Base-by-base conservation (phyloP, 1,140 invertebrate species). In the Arion vulgaris region DNA sequence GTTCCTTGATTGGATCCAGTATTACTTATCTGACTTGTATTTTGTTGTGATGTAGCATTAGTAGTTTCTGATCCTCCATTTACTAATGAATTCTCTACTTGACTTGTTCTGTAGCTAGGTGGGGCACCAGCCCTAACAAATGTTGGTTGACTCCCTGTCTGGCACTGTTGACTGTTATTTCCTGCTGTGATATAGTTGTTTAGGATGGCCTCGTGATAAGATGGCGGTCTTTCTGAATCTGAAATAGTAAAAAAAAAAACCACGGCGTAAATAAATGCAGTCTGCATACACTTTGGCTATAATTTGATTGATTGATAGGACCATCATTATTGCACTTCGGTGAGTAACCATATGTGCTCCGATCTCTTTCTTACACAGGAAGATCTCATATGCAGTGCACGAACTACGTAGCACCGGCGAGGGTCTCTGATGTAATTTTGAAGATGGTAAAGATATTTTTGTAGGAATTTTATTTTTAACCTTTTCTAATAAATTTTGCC, bases 51-150 rank as follows among this genome's bases (percentile, higher is more conserved):
- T 66, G 62, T 7, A 28, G 36, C 38, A 26, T 11, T 23, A 28
- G 71, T 38, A n/a, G 17, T 39, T 11, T 26, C 34, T 7, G 36
- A 5, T 19, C 23, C 71, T 5, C 1, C 71, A 41, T 1, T 73
- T 39, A 9, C 5, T 38, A 1, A 39, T 38, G 71, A 66, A 11
- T 39, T 41, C 0, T 66, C 36, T 4, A 66, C 1, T 28, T 80
- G 78, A 41, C 78, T 80, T 28, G 13, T 71, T 36, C 78, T 69
- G 66, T 80, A 80, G 41, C 78, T 80, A 41, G 78, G 78, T 51
- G 78, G 78, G 26, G 78, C 78, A 51, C 38, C 71, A 36, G 32
- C 66, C 38, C 78, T 49, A 66, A 57, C 45, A 38, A 80, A 80
- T 19, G 17, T 66, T 1, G 51, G 34, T 19, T 41, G 19, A 1